Conservation (phyloP, 2,797 vertebrate species). For the Poeciliopsis turneri region DNA sequence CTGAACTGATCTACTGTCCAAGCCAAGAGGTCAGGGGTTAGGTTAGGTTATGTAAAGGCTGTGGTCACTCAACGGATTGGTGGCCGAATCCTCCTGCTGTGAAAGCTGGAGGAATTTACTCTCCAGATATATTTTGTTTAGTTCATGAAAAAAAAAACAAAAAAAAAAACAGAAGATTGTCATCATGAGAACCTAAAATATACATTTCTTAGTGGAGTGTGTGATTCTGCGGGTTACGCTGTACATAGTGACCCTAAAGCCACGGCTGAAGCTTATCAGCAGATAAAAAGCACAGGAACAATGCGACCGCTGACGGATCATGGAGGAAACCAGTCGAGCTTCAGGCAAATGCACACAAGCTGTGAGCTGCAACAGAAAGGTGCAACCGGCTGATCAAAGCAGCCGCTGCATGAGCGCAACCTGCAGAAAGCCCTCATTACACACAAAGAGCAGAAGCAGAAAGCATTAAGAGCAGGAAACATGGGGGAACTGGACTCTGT, state of each 20-base stretch:
- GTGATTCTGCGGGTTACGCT: constrained; percentile 33
- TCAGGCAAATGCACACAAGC: background rate
- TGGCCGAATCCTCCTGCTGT: constrained; percentile 49
- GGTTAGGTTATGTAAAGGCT: constrained; percentile 66
- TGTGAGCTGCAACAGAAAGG: constrained; percentile 6
- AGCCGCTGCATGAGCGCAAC: constrained; percentile 10
- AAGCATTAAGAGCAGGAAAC: constrained; percentile 17
- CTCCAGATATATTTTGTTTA: constrained; percentile 56
- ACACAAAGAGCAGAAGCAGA: constrained; percentile 21
- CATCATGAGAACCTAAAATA: constrained; percentile 54
- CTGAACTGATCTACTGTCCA: constrained; percentile 49
- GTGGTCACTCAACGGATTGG: constrained; percentile 54
- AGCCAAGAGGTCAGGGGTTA: constrained; percentile 51
- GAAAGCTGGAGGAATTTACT: constrained; percentile 59
- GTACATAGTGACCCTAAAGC: constrained; percentile 35
- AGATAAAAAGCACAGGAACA: constrained; percentile 16
- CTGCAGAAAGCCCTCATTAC: constrained; percentile 16
- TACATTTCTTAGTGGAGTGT: constrained; percentile 25
- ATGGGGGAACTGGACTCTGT: constrained; percentile 21
- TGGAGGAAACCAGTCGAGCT: constrained; percentile 8
- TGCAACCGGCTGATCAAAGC: constrained; percentile 37
- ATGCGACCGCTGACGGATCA: background rate
- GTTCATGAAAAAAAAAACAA: constrained; percentile 61
- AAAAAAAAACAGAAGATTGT: constrained; percentile 42
- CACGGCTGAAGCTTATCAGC: constrained; percentile 7